phyloP scores from a whole-genome alignment of 2,888 invertebrate genomes.

The Lutraria lutraria region DNA sequence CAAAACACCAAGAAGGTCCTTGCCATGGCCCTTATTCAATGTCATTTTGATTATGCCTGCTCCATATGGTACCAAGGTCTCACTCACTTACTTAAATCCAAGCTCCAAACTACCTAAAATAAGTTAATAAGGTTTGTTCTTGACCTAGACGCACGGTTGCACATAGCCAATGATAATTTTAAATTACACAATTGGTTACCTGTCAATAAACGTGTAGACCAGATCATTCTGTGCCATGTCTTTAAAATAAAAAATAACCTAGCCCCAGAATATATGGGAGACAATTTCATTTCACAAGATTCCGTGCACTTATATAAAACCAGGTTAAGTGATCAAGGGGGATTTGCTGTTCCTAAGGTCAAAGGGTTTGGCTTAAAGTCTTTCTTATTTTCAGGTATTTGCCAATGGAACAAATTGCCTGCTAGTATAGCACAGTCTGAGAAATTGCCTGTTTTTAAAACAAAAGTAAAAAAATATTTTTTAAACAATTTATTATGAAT shows the following conservation, averaged over 20 bases:
- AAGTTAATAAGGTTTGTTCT: constrained; percentile 47
- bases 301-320: no score
- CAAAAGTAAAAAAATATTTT: background rate
- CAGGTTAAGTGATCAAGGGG: no score
- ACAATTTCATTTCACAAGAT: no score
- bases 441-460: background rate
- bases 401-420: no score
- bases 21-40: constrained; percentile 34
- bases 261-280: no score
- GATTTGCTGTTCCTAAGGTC: no score
- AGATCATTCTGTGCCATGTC: no score
- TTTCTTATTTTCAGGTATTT: no score
- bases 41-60: constrained; percentile 50
- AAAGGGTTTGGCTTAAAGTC: no score
- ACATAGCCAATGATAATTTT: background rate
- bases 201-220: no score
- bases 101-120: constrained; percentile 39
- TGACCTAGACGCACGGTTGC: background rate
- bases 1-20: constrained; percentile 22
- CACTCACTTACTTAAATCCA: constrained; percentile 8
- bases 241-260: no score
- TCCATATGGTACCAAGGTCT: constrained; percentile 38
- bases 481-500: background rate
- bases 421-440: no score
- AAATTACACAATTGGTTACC: background rate